phyloP scores from a whole-genome alignment of 2,113 vertebrate species.

The Andinoacara biseriatus region DNA sequence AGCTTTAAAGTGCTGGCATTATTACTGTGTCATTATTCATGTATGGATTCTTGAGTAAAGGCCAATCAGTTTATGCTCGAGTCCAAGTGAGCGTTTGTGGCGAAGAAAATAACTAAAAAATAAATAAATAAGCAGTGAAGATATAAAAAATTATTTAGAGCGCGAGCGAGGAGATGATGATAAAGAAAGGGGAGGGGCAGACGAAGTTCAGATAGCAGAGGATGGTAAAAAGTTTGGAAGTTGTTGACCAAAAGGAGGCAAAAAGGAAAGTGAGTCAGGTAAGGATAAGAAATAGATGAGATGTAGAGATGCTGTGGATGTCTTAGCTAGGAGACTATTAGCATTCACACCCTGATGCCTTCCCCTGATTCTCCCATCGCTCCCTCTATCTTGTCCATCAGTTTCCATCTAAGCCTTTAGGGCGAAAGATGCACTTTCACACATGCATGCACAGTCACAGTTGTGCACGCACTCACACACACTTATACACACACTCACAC shows the following conservation, averaged over 20 bases:
- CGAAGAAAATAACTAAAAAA: neutral
- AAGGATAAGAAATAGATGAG: slow-evolving; percentile 46
- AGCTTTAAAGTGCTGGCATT: neutral
- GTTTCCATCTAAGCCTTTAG: slow-evolving; percentile 50
- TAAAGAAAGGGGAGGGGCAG: neutral
- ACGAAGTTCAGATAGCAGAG: neutral
- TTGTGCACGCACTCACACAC: slow-evolving; percentile 2
- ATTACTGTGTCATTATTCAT: neutral
- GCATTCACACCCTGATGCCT: slow-evolving; percentile 65
- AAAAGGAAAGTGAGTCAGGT: slow-evolving; percentile 30
- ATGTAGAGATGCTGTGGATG: slow-evolving; percentile 50
- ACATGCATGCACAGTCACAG: slow-evolving; percentile 4
- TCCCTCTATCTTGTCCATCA: slow-evolving; percentile 66
- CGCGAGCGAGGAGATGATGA: too few species aligned
- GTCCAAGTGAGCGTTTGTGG: neutral
- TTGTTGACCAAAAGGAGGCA: neutral
- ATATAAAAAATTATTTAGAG: too few species aligned
- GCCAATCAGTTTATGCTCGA: neutral
- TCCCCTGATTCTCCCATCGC: slow-evolving; percentile 42
- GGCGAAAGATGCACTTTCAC: slow-evolving; percentile 32
- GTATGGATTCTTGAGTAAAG: neutral
- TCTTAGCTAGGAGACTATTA: slow-evolving; percentile 65
- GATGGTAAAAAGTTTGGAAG: neutral
- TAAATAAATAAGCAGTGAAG: neutral
- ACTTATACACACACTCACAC: slow-evolving; percentile 26